Evolutionary conservation across 2,797 vertebrate genomes (phyloP).

Genomic region (Hapalemur alaotrensis): DNA sequence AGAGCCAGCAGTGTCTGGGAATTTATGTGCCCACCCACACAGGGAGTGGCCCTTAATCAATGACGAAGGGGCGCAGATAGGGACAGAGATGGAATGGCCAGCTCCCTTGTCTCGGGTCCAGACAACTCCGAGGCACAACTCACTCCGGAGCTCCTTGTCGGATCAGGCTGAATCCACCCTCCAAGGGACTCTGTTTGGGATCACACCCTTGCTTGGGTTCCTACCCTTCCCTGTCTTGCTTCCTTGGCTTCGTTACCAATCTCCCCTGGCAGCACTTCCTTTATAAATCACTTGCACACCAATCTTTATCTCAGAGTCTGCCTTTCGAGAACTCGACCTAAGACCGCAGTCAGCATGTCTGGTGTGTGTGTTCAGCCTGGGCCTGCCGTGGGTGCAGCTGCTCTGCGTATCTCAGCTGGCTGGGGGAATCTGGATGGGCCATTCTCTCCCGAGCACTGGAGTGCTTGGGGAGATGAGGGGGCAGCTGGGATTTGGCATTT

Average conservation of each 20-base stretch:
- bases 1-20: neutral
- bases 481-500: neutral
- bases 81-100: neutral
- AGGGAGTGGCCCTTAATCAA: neutral
- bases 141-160: neutral
- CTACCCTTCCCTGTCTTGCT: neutral
- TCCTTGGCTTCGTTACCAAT: neutral
- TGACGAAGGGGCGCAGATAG: neutral
- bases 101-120: neutral
- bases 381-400: neutral
- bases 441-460: neutral
- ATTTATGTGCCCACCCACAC: neutral
- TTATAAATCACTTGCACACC: neutral
- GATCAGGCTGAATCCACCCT: neutral
- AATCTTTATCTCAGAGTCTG: neutral
- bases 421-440: neutral
- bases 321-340: neutral
- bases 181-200: neutral
- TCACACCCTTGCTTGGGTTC: neutral
- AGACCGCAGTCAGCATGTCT: neutral
- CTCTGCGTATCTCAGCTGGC: neutral
- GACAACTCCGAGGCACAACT: neutral
- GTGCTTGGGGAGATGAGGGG: neutral
- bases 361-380: neutral
- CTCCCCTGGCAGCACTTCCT: neutral